Base-by-base conservation (phyloP, 2,888 invertebrate species). In the Diarsia mendica region DNA sequence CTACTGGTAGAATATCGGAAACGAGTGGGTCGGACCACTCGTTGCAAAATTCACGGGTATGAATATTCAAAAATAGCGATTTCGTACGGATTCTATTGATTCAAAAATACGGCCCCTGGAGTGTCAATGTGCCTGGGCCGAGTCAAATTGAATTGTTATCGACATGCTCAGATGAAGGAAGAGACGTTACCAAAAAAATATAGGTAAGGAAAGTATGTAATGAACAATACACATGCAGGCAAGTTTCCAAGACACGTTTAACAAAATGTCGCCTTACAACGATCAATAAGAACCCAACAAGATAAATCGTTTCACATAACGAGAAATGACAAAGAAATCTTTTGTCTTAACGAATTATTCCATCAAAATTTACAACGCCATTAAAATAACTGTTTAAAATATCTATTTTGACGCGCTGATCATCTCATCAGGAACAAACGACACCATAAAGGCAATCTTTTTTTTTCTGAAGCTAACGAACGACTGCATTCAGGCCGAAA, bases 401-500 rank as follows among this genome's bases (percentile, higher is more conserved):
- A 84, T 86, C 82, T 85, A 87, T 87, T 86, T 85, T 85, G 83
- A 85, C 86, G 81, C 83, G 83, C 67, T 70, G 66, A 86, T 82
- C 85, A 85, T 86, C 85, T 85, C 85, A 87, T 85, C 85, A 85
- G 65, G 72, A 72, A 83, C 77, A 79, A 89, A 88, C 85, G 87
- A 89, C 85, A 84, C 80, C 80, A 88, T 89, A 84, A 87, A 88
- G 81, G 80, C 77, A 72, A 67, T 83, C 77, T 81, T 87, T 77
- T 85, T 85, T 77, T 49, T 48, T 76, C 63, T 72, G 72, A 68
- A 79, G 83, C 91, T 93, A 93, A 93, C 91, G 93, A 93, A 93
- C 87, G 88, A 79, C 85, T 80, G 85, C 67, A 60, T 64, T 69
- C 72, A 79, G 72, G 72, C 77, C 72, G 82, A 89, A 84, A 89